Conservation (phyloP, 2,113 vertebrate genomes). For the Clupea harengus region DNA sequence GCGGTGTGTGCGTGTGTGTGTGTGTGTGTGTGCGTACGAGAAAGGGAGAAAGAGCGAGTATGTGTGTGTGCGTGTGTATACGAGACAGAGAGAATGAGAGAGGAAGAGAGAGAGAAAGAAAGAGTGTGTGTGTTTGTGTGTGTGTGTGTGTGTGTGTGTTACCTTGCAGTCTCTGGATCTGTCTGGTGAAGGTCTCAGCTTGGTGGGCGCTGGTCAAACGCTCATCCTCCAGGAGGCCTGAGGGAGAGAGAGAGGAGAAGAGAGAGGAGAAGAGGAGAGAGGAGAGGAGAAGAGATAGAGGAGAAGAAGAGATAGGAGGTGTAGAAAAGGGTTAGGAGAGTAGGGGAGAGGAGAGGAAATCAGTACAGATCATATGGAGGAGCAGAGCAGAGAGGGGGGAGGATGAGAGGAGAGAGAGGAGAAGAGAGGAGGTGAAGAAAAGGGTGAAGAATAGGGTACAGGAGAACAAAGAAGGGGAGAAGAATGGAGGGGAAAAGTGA, state of each 20-base stretch:
- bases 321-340: neutral
- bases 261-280: neutral
- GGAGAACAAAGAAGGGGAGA: neutral
- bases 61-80: neutral
- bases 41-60: neutral
- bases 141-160: neutral
- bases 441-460: neutral
- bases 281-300: neutral
- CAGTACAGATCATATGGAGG: no score
- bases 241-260: neutral
- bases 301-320: neutral
- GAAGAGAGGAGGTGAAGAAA: neutral
- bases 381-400: no score
- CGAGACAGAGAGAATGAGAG: no score
- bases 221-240: slow-evolving; percentile 85
- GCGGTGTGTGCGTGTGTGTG: neutral
- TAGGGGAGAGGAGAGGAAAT: neutral
- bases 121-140: neutral
- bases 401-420: neutral
- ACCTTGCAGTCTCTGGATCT: slow-evolving; percentile 80
- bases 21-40: neutral
- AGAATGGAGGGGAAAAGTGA: neutral
- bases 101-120: no score
- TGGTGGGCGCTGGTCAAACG: slow-evolving; percentile 81
- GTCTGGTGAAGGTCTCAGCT: slow-evolving; percentile 77